These are phyloP conservation scores for Pristionchus entomophagus DNA, from an alignment of 2,888 invertebrate species.

Conservation along the genomic window DNA sequence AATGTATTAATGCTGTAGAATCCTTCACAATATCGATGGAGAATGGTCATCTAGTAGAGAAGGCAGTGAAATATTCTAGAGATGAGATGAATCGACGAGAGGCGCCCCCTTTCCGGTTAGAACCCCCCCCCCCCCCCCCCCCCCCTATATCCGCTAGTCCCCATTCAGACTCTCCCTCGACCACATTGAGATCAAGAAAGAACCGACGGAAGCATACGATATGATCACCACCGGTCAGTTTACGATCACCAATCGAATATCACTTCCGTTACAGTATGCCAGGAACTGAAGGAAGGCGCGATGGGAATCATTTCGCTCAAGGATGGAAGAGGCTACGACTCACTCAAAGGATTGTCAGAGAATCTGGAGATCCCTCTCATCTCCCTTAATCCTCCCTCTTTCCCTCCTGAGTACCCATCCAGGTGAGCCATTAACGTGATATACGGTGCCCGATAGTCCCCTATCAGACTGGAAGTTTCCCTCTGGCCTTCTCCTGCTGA, in stretches of 20 bases:
- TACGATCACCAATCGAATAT: background rate
- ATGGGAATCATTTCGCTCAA: constrained; percentile 73
- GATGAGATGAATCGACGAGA: constrained; percentile 63
- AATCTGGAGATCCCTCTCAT: constrained; percentile 64
- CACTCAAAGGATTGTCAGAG: constrained; percentile 62
- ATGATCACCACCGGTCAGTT: constrained; percentile 57
- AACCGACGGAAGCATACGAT: constrained; percentile 61
- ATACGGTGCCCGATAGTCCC: background rate
- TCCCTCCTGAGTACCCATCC: constrained; percentile 41
- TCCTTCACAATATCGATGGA: constrained; percentile 72
- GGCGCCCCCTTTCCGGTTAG: constrained; percentile 62
- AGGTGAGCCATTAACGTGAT: background rate
- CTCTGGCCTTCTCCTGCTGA: constrained; percentile 96
- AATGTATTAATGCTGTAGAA: constrained; percentile 54
- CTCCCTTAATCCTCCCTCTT: constrained; percentile 51
- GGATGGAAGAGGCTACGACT: constrained; percentile 59
- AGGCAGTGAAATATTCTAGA: constrained; percentile 60
- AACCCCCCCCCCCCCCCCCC: background rate
- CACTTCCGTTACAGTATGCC: constrained; percentile 68
- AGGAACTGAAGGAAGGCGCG: constrained; percentile 72
- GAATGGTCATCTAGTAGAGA: constrained; percentile 53
- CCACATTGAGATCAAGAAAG: constrained; percentile 59
- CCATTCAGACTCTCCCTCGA: constrained; percentile 61
- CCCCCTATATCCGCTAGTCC: background rate
- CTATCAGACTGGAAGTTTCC: constrained; percentile 77